These are phyloP conservation scores for Idris sp. DNA, from an alignment of 1,140 invertebrate species.

Conservation along the genomic window DNA sequence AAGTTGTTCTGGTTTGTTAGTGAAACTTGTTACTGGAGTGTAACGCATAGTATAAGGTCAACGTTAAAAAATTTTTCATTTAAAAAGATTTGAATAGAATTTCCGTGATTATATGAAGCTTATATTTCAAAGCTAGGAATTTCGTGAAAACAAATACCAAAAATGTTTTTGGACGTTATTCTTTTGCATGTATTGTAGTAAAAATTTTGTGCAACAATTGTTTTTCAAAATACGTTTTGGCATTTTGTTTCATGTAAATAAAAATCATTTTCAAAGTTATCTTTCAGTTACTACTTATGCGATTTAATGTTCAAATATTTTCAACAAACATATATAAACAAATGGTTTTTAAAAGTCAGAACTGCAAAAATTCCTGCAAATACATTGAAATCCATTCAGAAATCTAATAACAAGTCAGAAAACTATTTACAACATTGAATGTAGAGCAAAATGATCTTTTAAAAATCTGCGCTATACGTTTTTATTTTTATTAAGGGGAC, in stretches of 20 bases:
- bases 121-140: background rate
- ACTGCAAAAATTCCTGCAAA: conserved; percentile 9
- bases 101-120: background rate
- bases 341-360: conserved; percentile 13
- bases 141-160: too few relatives aligned
- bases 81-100: too few relatives aligned
- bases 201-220: too few relatives aligned
- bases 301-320: conserved; percentile 13
- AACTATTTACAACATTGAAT: conserved; percentile 27
- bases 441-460: conserved; percentile 25
- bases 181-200: too few relatives aligned
- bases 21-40: conserved; percentile 5
- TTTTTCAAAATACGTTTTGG: too few relatives aligned
- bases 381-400: background rate
- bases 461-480: conserved; percentile 11
- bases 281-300: conserved; percentile 7
- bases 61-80: background rate
- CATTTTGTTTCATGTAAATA: conserved; percentile 2
- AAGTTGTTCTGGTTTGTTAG: conserved; percentile 16
- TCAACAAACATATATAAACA: conserved; percentile 14
- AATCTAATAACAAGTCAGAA: conserved; percentile 19
- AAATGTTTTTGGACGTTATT: too few relatives aligned
- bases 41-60: conserved; percentile 5
- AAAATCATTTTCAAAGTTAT: too few relatives aligned
- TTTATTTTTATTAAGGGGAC: conserved; percentile 1